Base-by-base conservation (phyloP, 2,797 vertebrate genomes). In the Hemibagrus guttatus region DNA sequence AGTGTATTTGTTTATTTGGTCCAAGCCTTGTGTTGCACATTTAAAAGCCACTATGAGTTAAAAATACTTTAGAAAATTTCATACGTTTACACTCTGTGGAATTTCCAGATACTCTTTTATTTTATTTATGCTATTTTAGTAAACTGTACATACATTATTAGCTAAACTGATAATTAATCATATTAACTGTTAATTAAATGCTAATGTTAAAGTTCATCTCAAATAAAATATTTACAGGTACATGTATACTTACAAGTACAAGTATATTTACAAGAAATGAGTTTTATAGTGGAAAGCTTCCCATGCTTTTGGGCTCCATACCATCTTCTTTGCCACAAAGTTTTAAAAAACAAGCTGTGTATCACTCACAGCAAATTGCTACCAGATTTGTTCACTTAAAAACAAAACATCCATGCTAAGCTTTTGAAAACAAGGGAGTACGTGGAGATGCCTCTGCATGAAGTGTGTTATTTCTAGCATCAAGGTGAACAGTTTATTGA, bases 401-500 rank as follows among this genome's bases (percentile, higher is more conserved):
- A 28, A 28, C 49, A 46, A 72, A 72, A 14, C 21, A 46, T 71
- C 69, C 39, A 19, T 71, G 19, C 35, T 42, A 26, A 26, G 11
- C 23, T 72, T 49, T 26, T 26, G 23, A 71, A 71, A 71, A 71
- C 21, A 71, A 46, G 9, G 23, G 74, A 76, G 52, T 54, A 49
- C 49, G 56, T 76, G 52, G 11, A 7, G 63, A 83, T 68, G 46
- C 28, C 81, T 83, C 81, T 31, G 81, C 63, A 54, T 68, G 63
- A 83, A 54, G 63, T 83, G 63, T 83, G 49, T 83, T 83, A 83
- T 69, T 68, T 68, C 64, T 56, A 69, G 81, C 81, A 83, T 68
- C 46, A 31, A 83, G 46, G 81, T 83, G 81, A 35, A 68, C 63
- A 13, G 81, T 69, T 68, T 69, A 69, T 83, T 83, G 63, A 83